Conservation (phyloP, 2,113 vertebrate genomes). For the Raphicerus campestris region DNA sequence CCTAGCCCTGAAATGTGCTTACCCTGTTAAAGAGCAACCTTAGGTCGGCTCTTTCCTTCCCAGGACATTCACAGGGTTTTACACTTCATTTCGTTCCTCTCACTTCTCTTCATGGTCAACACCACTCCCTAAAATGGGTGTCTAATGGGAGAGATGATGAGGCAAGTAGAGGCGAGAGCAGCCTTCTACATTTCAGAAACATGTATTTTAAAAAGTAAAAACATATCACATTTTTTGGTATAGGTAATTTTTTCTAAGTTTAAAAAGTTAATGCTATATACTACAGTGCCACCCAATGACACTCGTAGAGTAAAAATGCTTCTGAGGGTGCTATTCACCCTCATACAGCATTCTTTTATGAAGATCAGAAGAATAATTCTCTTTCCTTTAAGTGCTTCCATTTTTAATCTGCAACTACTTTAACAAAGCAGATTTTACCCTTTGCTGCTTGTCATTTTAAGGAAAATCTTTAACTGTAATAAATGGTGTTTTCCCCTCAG, state of each 20-base stretch:
- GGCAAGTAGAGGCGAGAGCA: not conserved
- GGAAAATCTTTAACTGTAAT: not conserved
- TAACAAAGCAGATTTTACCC: not conserved
- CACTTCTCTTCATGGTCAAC: not conserved
- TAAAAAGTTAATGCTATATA: not conserved
- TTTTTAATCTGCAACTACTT: not conserved
- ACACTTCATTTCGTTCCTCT: not conserved
- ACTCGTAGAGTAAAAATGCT: fast-evolving
- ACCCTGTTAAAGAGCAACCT: not conserved
- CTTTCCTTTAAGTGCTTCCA: not conserved
- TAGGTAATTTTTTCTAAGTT: not conserved
- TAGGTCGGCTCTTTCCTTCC: not conserved
- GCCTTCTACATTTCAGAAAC: not conserved
- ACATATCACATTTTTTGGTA: not conserved
- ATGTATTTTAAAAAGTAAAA: not conserved
- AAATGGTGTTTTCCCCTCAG: not conserved
- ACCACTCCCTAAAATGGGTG: not conserved
- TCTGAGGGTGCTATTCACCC: fast-evolving
- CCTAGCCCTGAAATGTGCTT: fast-evolving
- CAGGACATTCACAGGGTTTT: not conserved
- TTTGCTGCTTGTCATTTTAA: not conserved
- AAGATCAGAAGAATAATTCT: not conserved
- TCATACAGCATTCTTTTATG: not conserved
- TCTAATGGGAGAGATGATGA: not conserved
- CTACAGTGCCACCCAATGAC: not conserved